Conservation (phyloP, 2,797 vertebrate genomes). For the Danio kyathit region DNA sequence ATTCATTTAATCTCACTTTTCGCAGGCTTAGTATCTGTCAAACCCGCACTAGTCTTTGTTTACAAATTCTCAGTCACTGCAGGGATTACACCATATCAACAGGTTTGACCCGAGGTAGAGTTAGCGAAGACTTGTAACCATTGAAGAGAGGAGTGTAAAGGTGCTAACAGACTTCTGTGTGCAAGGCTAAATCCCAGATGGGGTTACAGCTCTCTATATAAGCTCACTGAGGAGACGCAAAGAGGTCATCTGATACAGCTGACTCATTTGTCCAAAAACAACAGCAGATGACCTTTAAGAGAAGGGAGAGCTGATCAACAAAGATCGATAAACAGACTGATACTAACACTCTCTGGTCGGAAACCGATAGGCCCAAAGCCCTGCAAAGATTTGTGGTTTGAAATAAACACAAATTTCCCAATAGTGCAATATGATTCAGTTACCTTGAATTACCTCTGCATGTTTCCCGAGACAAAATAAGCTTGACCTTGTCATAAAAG, state of each 20-base stretch:
- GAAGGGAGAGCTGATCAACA: conserved; percentile 25
- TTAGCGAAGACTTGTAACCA: conserved; percentile 11
- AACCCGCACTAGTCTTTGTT: conserved; percentile 12
- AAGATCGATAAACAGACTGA: conserved; percentile 46
- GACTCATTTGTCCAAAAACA: conserved; percentile 48
- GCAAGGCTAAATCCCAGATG: conserved; percentile 26
- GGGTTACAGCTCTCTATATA: conserved; percentile 24
- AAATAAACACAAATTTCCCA: conserved; percentile 47
- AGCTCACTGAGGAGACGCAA: conserved; percentile 33
- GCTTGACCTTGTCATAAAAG: conserved; percentile 1
- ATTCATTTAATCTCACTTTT: not conserved
- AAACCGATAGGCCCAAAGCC: conserved; percentile 18
- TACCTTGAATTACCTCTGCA: conserved; percentile 10
- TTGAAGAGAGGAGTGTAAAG: not conserved
- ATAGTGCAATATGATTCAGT: not conserved
- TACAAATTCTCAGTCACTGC: conserved; percentile 2
- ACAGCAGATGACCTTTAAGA: conserved; percentile 42
- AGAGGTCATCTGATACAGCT: conserved; percentile 52
- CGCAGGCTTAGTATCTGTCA: not conserved
- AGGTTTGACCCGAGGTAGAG: conserved; percentile 16
- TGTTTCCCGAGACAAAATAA: conserved; percentile 5
- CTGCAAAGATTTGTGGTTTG: conserved; percentile 26
- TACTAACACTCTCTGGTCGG: conserved; percentile 25
- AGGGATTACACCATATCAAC: conserved; percentile 13
- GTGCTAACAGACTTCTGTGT: conserved; percentile 24